Conservation (phyloP, 1,140 invertebrate species). For the Atta cephalotes region DNA sequence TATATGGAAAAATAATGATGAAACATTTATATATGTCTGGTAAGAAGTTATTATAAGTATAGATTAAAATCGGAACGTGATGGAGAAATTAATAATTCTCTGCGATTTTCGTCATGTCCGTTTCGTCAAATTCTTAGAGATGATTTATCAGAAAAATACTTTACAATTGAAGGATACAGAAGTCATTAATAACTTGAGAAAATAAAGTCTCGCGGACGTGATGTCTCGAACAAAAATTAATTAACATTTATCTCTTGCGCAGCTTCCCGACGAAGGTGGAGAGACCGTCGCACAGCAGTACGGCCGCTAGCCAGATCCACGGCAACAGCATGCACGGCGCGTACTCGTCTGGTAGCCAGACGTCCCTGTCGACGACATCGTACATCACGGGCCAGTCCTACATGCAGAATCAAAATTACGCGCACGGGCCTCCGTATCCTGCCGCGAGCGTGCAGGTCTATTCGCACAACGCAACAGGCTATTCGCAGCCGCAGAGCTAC, state of each 20-base stretch:
- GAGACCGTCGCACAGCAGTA: constrained; percentile 81
- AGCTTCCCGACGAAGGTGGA: constrained; percentile 88
- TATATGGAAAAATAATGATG: too few relatives aligned
- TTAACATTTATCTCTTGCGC: constrained; percentile 9
- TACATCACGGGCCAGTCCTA: constrained; percentile 86
- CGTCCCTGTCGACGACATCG: constrained; percentile 83
- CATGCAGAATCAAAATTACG: constrained; percentile 87
- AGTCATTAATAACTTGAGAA: not conserved
- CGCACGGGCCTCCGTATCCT: constrained; percentile 76
- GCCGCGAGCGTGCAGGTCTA: constrained; percentile 83
- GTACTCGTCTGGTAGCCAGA: constrained; percentile 83
- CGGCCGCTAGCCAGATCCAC: constrained; percentile 79
- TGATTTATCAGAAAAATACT: not conserved
- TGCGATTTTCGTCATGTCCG: not conserved
- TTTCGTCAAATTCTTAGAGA: not conserved
- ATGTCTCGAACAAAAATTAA: not conserved
- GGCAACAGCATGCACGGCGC: constrained; percentile 80
- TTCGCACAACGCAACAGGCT: constrained; percentile 80
- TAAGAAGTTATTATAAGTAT: too few relatives aligned
- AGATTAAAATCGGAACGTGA: too few relatives aligned
- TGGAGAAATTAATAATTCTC: not conserved
- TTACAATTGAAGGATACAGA: not conserved
- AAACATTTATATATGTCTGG: too few relatives aligned
- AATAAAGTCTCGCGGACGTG: not conserved
- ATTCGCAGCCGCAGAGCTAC: constrained; percentile 84